phyloP scores from a whole-genome alignment of 1,140 invertebrate species.

The Zaprionus taronus region DNA sequence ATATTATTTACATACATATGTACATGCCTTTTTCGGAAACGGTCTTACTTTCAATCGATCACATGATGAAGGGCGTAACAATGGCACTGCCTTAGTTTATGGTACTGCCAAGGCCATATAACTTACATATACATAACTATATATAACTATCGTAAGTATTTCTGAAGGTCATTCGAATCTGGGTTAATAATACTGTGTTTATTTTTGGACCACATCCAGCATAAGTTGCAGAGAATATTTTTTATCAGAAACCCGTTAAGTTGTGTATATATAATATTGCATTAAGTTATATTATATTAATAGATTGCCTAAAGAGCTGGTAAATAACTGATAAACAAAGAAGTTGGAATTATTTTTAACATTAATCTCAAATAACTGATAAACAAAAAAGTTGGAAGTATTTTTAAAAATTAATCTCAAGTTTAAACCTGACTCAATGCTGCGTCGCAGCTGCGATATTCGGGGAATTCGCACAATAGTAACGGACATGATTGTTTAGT shows the following conservation, averaged over 20 bases:
- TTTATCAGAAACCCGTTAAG: too few relatives aligned
- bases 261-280: neutral
- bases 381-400: slow-evolving; percentile 7
- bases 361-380: neutral
- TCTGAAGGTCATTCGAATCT: neutral
- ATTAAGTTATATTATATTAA: neutral
- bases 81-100: neutral
- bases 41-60: slow-evolving; percentile 10
- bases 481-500: slow-evolving; percentile 16
- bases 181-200: neutral
- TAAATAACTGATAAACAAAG: slow-evolving; percentile 7
- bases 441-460: slow-evolving; percentile 7
- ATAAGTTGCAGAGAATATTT: neutral
- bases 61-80: neutral
- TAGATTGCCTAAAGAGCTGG: neutral
- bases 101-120: neutral
- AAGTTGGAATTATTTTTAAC: slow-evolving; percentile 12
- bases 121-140: too few relatives aligned
- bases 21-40: slow-evolving; percentile 4
- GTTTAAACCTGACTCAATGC: neutral
- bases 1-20: neutral
- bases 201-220: neutral
- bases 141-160: neutral
- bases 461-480: slow-evolving; percentile 21
- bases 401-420: slow-evolving; percentile 5